A percentile compares a stretch with the other conserved stretches of the same genome.
Conservation (phyloP, 2,797 vertebrate species). For the Neosilurus mollespiculum region DNA sequence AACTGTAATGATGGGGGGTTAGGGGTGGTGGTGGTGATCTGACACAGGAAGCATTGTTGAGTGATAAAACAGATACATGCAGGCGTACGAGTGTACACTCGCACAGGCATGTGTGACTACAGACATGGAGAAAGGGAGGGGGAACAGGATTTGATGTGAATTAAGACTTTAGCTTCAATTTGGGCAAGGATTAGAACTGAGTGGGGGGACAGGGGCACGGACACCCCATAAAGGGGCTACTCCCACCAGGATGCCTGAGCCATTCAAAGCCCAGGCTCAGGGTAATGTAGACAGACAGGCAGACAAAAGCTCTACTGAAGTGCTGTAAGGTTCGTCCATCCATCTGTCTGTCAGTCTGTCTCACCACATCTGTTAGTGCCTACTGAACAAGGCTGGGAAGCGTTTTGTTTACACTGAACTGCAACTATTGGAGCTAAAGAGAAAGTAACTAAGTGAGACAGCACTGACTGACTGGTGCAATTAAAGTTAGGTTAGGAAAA, state of each 20-base stretch:
- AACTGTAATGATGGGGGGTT: slow-evolving; percentile 30
- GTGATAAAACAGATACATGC: slow-evolving; percentile 40
- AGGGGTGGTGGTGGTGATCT: slow-evolving; percentile 18
- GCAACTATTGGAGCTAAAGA: background rate
- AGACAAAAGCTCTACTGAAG: slow-evolving; percentile 69
- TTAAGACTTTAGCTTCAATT: slow-evolving; percentile 62
- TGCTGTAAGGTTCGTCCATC: slow-evolving; percentile 59
- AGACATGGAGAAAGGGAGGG: background rate
- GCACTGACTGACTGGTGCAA: background rate
- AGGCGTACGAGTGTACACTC: background rate
- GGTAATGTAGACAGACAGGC: slow-evolving; percentile 73
- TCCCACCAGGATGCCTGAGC: slow-evolving; percentile 62
- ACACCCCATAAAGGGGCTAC: slow-evolving; percentile 46
- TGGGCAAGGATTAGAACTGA: slow-evolving; percentile 45
- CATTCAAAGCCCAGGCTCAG: slow-evolving; percentile 73
- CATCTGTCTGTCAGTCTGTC: slow-evolving; percentile 56
- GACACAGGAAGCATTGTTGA: slow-evolving; percentile 51
- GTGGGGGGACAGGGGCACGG: slow-evolving; percentile 30
- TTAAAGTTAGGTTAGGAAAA: no score
- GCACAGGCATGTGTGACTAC: background rate
- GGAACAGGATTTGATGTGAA: slow-evolving; percentile 50
- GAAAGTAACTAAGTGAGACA: background rate
- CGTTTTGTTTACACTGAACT: background rate
- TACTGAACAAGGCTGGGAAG: background rate
- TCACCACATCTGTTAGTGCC: slow-evolving; percentile 10